Base-by-base conservation (phyloP, 2,113 vertebrate species). In the Chunga burmeisteri region DNA sequence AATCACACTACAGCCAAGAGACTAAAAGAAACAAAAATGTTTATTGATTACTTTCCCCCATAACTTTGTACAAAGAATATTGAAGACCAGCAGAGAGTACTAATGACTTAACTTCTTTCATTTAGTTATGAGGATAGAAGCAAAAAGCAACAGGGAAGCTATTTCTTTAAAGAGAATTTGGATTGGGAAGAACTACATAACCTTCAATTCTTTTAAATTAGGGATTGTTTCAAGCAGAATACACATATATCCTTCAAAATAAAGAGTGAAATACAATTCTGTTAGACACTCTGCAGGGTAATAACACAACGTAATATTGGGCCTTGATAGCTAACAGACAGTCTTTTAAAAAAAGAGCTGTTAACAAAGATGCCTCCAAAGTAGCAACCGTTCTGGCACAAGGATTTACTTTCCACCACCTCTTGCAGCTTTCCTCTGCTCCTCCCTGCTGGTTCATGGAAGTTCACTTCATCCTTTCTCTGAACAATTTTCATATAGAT, bases 1-100 rank as follows among this genome's bases (percentile, higher is more conserved):
- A 96, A 97, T 96, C 97, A 96, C 94, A 81, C 88, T 4, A 88
- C 89, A 96, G 87, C 77, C 78, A 86, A 95, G 89, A 96, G 86
- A 95, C 93, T 90, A 92, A 72, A 81, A 94, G 95, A 97, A 98
- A 96, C 95, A 97, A 97, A 97, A 97, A 91, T 92, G 80, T 94
- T 97, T 96, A 98, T 98, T 94, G 97, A 98, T 98, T 97, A 95
- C 95, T 96, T 96, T 96, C 95, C 94, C 94, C 97, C 84, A 94
- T 96, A 97, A 97, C 87, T 91, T 95, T 88, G 86, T 75, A 78
- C 72, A 83, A 97, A 96, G 95, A 82, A 61, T 62, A 97, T 50
- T 70, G 96, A 98, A 97, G 83, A 90, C 82, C 86, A 83, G 92
- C 78, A n/a, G 15, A 65, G 56, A 63, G 81, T 80, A 90, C 95